Base-by-base conservation (phyloP, 2,113 vertebrate genomes). In the Ramphastos sulfuratus region DNA sequence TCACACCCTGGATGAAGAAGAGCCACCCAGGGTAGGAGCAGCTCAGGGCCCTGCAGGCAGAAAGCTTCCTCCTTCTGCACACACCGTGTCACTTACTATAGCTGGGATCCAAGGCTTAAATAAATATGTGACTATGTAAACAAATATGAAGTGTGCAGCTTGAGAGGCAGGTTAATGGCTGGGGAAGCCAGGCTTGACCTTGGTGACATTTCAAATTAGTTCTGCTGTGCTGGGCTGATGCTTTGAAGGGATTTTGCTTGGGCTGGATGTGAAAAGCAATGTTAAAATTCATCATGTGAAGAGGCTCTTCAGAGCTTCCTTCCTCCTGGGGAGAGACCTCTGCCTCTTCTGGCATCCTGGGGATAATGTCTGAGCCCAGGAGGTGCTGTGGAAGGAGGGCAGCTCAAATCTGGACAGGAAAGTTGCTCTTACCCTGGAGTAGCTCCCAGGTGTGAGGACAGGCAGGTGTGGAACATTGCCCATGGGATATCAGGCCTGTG, bases 201-300 rank as follows among this genome's bases (percentile, higher is more conserved):
- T 37, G 7, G 86, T 97, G 97, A 97, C 97, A 97, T 97, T 97
- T 97, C 96, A 96, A 97, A 98, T 98, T 96, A 98, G 97, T 98
- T 97, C 97, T 97, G 97, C 96, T 97, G 95, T 30, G 3, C 90
- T 96, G 95, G 89, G 95, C 96, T 90, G 94, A 77, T 83, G 96
- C 95, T 97, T 97, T 95, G 96, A 96, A 97, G 92, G 82, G 96
- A 85, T 91, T 83, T 94, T 14, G 13, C 79, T 87, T 1, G 4
- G 78, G 64, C 39, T 80, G 89, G 72, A 76, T 16, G 69, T 64
- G 59, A 84, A 73, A 82, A 83, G 69, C 87, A 93, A 77, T 5
- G 31, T 87, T 92, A 87, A 96, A 85, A 94, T 87, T 87, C 79
- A 58, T 60, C 60, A 59, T 6, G 42, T 82, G 60, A 87, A 89